Evolutionary conservation across 2,113 vertebrate genomes (phyloP).

Genomic region (Pelecanus crispus): DNA sequence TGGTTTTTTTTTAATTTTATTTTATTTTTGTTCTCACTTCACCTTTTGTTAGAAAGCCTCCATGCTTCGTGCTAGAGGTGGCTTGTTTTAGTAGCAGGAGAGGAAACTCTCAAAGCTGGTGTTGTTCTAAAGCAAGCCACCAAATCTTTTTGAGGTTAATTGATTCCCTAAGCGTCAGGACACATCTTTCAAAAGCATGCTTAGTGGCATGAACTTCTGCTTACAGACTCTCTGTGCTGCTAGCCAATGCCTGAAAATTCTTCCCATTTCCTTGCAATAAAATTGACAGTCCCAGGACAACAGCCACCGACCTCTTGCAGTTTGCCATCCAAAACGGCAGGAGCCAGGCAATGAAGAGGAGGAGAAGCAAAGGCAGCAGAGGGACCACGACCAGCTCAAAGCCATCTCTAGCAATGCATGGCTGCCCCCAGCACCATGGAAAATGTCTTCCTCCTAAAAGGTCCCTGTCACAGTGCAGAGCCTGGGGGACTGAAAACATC

Average conservation of each 20-base stretch:
- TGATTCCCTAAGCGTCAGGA: background rate
- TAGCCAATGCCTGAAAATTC: background rate
- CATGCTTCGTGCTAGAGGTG: background rate
- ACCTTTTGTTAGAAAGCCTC: background rate
- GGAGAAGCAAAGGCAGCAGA: background rate
- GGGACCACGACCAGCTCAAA: background rate
- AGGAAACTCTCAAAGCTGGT: background rate
- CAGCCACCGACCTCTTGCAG: background rate
- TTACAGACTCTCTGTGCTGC: background rate
- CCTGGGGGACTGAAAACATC: background rate
- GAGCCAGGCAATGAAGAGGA: background rate
- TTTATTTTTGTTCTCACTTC: background rate
- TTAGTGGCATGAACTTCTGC: background rate
- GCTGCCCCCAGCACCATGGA: background rate
- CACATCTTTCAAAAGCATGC: background rate
- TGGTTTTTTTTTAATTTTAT: background rate
- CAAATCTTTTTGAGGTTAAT: background rate
- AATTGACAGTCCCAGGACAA: background rate
- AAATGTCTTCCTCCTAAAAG: background rate
- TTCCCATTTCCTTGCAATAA: background rate
- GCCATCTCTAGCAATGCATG: background rate
- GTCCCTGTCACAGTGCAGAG: background rate
- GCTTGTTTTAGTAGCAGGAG: background rate
- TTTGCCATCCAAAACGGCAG: background rate
- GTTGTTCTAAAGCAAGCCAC: background rate